Evolutionary conservation across 2,113 vertebrate species (phyloP).

Genomic region (Pyxicephalus adspersus): DNA sequence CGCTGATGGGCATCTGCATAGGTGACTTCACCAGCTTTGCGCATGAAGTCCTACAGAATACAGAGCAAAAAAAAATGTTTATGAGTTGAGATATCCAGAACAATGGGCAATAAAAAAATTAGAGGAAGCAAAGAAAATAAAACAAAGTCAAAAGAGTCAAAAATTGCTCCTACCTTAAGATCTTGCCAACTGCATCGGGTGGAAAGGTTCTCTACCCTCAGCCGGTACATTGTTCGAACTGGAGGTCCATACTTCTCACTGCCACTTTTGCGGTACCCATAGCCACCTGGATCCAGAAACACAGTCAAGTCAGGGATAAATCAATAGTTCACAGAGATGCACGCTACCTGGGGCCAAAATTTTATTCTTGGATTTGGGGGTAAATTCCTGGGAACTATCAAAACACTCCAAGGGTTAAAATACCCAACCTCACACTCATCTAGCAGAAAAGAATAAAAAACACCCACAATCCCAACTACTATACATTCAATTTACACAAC

Average conservation of each 20-base stretch:
- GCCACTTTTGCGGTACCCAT: conserved; percentile 92
- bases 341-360: too few species aligned
- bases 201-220: conserved; percentile 97
- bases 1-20: conserved; percentile 96
- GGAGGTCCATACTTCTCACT: conserved; percentile 95
- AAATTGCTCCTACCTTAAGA: conserved; percentile 82
- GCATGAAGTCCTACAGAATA: conserved; percentile 90
- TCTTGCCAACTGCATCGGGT: conserved; percentile 98
- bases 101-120: not conserved
- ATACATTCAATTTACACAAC: too few species aligned
- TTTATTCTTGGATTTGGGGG: too few species aligned
- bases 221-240: conserved; percentile 93
- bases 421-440: too few species aligned
- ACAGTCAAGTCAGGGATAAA: conserved; percentile 61
- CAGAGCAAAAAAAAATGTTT: not conserved
- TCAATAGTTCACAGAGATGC: too few species aligned
- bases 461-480: too few species aligned
- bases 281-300: conserved; percentile 85
- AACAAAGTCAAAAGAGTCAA: too few species aligned
- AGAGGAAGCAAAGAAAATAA: not conserved
- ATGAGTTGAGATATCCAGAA: not conserved
- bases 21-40: conserved; percentile 96
- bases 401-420: too few species aligned
- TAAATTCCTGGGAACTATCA: too few species aligned
- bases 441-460: too few species aligned